Percentiles rank a stretch among this genome's conserved stretches.
phyloP scores from a whole-genome alignment of 2,888 invertebrate species.

The Acanthopleura granulata region DNA sequence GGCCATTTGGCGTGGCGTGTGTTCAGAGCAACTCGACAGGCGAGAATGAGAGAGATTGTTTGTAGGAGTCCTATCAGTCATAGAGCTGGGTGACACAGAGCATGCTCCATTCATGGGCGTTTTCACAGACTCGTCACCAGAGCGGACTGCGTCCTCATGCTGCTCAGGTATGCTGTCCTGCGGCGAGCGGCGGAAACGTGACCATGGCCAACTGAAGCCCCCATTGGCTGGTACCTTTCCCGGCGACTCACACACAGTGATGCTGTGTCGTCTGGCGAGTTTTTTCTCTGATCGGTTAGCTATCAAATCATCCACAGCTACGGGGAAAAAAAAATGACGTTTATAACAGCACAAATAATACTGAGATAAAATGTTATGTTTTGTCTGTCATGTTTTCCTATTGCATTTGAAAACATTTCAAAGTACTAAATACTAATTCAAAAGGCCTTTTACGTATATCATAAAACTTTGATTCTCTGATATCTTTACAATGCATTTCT shows the following conservation, averaged over 20 bases:
- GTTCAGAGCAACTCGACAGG: constrained; percentile 19
- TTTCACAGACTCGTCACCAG: not conserved
- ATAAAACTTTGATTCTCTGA: no score
- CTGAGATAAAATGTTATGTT: no score
- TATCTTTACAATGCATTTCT: no score
- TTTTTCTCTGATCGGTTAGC: constrained; percentile 16
- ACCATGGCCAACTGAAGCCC: not conserved
- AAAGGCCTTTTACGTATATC: no score
- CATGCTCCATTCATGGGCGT: not conserved
- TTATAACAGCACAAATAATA: no score
- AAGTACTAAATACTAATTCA: no score
- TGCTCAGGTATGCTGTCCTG: not conserved
- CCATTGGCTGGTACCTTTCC: constrained; percentile 21
- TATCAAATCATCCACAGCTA: constrained; percentile 26
- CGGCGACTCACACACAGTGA: constrained; percentile 61
- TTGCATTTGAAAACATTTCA: no score
- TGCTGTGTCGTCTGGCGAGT: constrained; percentile 57
- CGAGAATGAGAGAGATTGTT: not conserved
- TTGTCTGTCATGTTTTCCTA: no score
- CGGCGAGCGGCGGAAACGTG: not conserved
- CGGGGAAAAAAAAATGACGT: no score
- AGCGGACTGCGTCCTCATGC: not conserved
- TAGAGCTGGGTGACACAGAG: not conserved
- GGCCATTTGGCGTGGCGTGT: no score
- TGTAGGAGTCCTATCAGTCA: not conserved